Evolutionary conservation across 92 coral and sea anemone genomes (phyloP), one percentile per base, ranked within the genome.

Genomic region (Palythoa caribaeorum): DNA sequence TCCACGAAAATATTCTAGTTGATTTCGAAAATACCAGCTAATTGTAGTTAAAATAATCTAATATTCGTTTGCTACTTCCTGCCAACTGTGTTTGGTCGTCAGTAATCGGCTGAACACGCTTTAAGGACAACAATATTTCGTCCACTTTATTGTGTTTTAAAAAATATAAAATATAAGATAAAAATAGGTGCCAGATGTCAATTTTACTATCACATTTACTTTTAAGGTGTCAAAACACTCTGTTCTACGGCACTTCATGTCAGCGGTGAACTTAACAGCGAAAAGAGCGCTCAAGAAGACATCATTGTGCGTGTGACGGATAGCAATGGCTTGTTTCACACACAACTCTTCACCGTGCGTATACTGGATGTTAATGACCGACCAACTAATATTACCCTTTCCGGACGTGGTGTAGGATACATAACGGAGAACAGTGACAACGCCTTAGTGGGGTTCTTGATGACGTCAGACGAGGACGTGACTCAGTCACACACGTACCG

Each of bases 291-390:
- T 8, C 55, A 44, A 47, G 93, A 94, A 87, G 93, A 92, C 73
- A 93, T 97, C 39, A 55, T 90, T 38, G 94, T 95, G 38, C 95
- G 97, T 7, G 99, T 95, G 21, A 92, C 95, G 0, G 99, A 97
- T 75, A 88, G 85, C 63, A 89, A 80, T 1, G 99, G 97, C 9
- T 87, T 88, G 78, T 92, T 92, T 81, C 98, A 88, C 84, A 81
- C 94, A 9, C 94, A 88, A 83, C 86, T 88, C 10, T 95, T 94
- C 53, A 88, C 88, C 20, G 92, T 97, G 78, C 75, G 87, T 59
- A 86, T 97, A 71, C 71, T 92, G 17, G 94, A 97, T 68, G 93
- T 90, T 55, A 97, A 97, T 80, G 99, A 97, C 91, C 94, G 79
- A 12, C 98, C 99, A 36, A 92, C 92, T 57, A 87, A 95, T 83